A percentile compares a stretch with the other conserved stretches of the same genome.
These are phyloP conservation scores for Ctenodactylus gundi DNA, from an alignment of 2,113 vertebrate species.

Conservation along the genomic window DNA sequence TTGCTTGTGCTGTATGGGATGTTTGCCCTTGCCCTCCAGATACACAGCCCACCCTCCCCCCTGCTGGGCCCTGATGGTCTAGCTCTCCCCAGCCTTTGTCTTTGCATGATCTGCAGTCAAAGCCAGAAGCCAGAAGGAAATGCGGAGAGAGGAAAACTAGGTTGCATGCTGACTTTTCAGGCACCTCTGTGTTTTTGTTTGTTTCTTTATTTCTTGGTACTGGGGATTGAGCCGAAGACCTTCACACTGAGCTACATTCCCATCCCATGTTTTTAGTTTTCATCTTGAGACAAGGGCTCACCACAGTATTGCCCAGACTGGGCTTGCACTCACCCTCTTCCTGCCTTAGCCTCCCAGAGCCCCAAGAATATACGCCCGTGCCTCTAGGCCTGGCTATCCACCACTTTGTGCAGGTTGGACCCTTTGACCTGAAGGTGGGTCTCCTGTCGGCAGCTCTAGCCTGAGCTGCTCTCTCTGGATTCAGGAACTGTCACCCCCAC, in stretches of 20 bases:
- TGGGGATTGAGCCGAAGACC: too few relatives aligned
- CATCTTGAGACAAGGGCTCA: too few relatives aligned
- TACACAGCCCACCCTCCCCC: background rate
- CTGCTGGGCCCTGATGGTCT: background rate
- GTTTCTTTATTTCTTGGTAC: too few relatives aligned
- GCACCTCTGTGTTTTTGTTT: background rate
- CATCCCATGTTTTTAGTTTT: too few relatives aligned
- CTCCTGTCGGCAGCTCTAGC: background rate
- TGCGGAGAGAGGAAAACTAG: background rate
- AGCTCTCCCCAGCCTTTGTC: background rate
- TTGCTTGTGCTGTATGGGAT: accelerated
- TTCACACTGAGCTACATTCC: too few relatives aligned
- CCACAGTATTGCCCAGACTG: too few relatives aligned
- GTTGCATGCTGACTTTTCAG: background rate
- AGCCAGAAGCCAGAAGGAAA: background rate
- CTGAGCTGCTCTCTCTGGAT: background rate
- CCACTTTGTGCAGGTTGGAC: background rate
- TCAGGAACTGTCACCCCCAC: background rate
- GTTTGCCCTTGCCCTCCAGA: background rate
- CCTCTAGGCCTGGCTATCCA: too few relatives aligned
- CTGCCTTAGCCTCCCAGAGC: too few relatives aligned
- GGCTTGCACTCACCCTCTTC: too few relatives aligned
- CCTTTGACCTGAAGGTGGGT: background rate
- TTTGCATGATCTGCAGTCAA: background rate
- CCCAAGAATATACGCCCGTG: too few relatives aligned